Evolutionary conservation across 2,797 vertebrate species (phyloP), one percentile per base, ranked within the genome.

Genomic region (Dendrocincla tyrannina): DNA sequence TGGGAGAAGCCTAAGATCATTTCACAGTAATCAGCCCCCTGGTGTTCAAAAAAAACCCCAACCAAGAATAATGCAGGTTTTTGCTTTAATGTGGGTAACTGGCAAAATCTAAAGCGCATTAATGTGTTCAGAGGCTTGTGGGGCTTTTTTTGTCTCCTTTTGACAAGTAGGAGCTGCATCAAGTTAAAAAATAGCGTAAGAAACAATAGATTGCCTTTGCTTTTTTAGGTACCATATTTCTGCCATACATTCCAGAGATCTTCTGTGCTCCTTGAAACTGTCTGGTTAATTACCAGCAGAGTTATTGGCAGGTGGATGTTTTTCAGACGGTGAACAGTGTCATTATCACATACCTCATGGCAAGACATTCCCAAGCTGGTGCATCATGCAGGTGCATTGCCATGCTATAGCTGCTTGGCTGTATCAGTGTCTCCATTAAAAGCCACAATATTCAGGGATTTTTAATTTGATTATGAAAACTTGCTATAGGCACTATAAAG

Each of bases 1-100:
- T 96, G 91, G 94, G 95, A 93, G 95, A 94, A 96, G 90, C 66
- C 68, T 35, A 68, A 95, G 88, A 83, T 88, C 73, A 10, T 74
- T 93, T 91, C 91, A 82, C 80, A 66, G 90, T 81, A 72, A 91
- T 89, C 96, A 90, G 91, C 77, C 92, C 84, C 82, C 89, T 86
- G 91, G 91, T 70, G 91, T 63, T 84, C 66, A 70, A 72, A 75
- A 87, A 76, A 85, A 72, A 44, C 13, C 35, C 30, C 14, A 11
- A 80, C 33, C 64, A 76, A 66, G 85, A 93, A 58, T 82, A 60
- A 50, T 56, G 46, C 49, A 56, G 70, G 46, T 62, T 95, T 93
- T 81, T 76, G 58, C 88, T 93, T 85, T 72, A 25, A 79, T 56
- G 47, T 66, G 64, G 59, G 19, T 82, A 82, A 91, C 67, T 23